phyloP scores from a whole-genome alignment of 1,140 invertebrate species.

The Ganaspis sp. region DNA sequence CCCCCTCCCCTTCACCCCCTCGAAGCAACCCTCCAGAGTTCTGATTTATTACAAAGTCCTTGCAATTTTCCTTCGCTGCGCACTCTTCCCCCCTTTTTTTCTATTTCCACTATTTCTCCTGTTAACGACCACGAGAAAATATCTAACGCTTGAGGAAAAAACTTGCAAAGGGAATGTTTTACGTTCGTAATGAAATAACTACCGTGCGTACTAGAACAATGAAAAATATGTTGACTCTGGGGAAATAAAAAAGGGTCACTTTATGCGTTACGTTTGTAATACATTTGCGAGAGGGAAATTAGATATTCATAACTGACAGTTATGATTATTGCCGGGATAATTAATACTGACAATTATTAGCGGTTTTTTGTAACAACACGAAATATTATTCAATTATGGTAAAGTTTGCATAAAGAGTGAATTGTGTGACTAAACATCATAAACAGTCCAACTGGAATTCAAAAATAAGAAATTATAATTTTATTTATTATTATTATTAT shows the following conservation, averaged over 20 bases:
- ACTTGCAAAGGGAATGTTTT: neutral
- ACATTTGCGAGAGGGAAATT: neutral
- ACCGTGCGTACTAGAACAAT: neutral
- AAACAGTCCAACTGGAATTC: too few relatives aligned
- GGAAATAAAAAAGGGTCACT: conserved; percentile 13
- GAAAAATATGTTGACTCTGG: conserved; percentile 13
- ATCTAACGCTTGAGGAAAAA: conserved; percentile 3
- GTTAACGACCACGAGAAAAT: conserved; percentile 12
- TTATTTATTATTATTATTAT: too few relatives aligned
- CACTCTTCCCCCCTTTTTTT: neutral
- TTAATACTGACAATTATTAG: neutral
- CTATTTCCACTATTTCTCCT: conserved; percentile 1
- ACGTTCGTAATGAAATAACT: conserved; percentile 5
- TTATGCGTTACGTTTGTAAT: conserved; percentile 10
- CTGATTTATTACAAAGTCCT: conserved; percentile 10
- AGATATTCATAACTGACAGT: conserved; percentile 9
- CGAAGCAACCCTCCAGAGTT: neutral
- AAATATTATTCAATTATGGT: too few relatives aligned
- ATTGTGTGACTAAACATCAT: too few relatives aligned
- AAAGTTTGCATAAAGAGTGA: too few relatives aligned
- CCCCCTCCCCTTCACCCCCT: neutral
- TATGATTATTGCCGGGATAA: neutral
- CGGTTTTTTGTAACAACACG: neutral
- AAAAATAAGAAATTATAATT: too few relatives aligned
- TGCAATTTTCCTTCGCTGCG: neutral